Evolutionary conservation across 2,888 invertebrate genomes (phyloP).

Genomic region (Tineola bisselliella): DNA sequence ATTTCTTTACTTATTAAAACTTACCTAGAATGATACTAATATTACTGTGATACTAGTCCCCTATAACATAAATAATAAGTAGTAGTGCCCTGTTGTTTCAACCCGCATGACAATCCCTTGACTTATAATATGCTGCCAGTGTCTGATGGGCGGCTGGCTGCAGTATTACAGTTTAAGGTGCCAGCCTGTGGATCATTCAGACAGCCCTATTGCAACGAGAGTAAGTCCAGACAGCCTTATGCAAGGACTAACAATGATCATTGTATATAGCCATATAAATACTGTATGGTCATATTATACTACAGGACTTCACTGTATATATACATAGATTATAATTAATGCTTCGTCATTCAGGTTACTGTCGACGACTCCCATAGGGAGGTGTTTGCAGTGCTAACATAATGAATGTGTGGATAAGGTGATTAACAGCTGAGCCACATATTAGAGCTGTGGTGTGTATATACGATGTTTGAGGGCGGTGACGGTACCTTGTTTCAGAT

Average conservation of each 20-base stretch:
- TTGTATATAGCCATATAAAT: slow-evolving; percentile 41
- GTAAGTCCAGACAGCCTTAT: slow-evolving; percentile 70
- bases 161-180: slow-evolving; percentile 88
- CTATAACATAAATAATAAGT: neutral
- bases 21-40: neutral
- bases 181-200: slow-evolving; percentile 90
- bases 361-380: neutral
- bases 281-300: neutral
- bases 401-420: neutral
- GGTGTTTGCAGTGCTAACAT: neutral
- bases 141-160: slow-evolving; percentile 91
- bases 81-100: neutral
- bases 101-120: slow-evolving; percentile 7
- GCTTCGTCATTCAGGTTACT: neutral
- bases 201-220: slow-evolving; percentile 81
- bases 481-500: slow-evolving; percentile 78
- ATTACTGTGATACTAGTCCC: neutral
- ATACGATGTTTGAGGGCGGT: slow-evolving; percentile 46
- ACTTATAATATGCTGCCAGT: slow-evolving; percentile 46
- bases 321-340: neutral
- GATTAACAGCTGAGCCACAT: slow-evolving; percentile 9
- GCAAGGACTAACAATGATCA: slow-evolving; percentile 44
- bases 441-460: slow-evolving; percentile 18
- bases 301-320: neutral
- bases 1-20: neutral